Evolutionary conservation across 2,888 invertebrate genomes (phyloP).

Genomic region (Sinodicranocentrus sp.): DNA sequence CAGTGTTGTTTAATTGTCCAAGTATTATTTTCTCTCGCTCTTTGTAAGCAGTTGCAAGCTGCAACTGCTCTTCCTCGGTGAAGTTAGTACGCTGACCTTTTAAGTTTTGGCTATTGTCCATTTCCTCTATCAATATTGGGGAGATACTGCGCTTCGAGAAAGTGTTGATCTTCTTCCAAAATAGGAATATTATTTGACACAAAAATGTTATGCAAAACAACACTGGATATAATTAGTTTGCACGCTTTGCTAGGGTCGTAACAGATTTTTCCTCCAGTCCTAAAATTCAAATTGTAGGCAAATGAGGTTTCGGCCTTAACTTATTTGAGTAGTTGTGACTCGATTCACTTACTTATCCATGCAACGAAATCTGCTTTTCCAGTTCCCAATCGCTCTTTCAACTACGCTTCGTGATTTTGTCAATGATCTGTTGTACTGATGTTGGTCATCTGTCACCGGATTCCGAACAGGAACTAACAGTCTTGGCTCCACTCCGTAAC

Average conservation of each 20-base stretch:
- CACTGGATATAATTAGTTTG: conserved; percentile 40
- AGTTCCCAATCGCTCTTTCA: conserved; percentile 58
- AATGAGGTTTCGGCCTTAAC: conserved; percentile 15
- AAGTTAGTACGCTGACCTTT: conserved; percentile 15
- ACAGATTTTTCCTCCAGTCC: conserved; percentile 56
- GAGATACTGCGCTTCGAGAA: neutral
- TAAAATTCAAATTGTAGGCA: conserved; percentile 11
- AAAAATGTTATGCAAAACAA: conserved; percentile 49
- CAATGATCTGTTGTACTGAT: neutral
- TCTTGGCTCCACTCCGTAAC: conserved; percentile 49
- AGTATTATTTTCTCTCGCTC: neutral
- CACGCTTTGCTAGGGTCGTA: conserved; percentile 40
- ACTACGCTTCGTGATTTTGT: conserved; percentile 50
- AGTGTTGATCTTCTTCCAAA: conserved; percentile 29
- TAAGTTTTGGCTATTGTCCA: neutral
- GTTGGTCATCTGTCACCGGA: neutral
- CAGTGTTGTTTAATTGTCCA: neutral
- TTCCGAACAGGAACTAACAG: conserved; percentile 31
- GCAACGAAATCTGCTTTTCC: conserved; percentile 43
- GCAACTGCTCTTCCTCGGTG: conserved; percentile 6
- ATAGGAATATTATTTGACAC: conserved; percentile 20
- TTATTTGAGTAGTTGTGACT: neutral
- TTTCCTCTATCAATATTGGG: neutral
- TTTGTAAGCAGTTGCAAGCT: conserved; percentile 13
- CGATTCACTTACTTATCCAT: conserved; percentile 27